Conservation (phyloP, 2,113 vertebrate species). For the Syngnathus floridae region DNA sequence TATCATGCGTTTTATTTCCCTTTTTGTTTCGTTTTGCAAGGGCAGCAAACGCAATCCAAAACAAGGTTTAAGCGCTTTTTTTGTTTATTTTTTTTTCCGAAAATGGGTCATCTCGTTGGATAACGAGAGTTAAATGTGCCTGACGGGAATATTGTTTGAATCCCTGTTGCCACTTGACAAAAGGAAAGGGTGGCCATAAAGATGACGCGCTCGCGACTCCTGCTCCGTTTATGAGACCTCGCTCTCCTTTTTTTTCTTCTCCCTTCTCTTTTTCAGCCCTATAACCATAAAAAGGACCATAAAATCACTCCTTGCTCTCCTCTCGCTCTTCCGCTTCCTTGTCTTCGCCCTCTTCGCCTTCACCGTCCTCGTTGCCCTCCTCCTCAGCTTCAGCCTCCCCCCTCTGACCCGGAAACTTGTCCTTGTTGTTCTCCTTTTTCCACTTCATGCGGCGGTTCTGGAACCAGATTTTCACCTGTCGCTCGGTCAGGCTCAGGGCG, state of each 20-base stretch:
- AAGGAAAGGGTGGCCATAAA: conserved; percentile 92
- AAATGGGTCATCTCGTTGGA: conserved; percentile 12
- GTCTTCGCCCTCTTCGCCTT: conserved; percentile 77
- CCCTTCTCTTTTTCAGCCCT: conserved; percentile 63
- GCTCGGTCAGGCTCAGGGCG: conserved; percentile 93
- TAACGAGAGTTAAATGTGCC: conserved; percentile 42
- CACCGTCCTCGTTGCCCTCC: conserved; percentile 87
- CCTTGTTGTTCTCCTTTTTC: conserved; percentile 99
- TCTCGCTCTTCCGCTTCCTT: conserved; percentile 97
- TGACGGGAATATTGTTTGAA: conserved; percentile 86
- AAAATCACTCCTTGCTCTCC: conserved; percentile 91
- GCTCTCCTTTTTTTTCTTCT: conserved; percentile 30
- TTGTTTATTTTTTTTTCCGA: not conserved
- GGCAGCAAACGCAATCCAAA: conserved; percentile 19
- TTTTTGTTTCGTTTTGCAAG: conserved; percentile 10
- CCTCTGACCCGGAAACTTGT: conserved; percentile 96
- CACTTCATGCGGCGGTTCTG: conserved; percentile 97
- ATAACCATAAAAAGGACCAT: conserved; percentile 78
- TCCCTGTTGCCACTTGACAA: conserved; percentile 82
- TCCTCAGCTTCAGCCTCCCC: conserved; percentile 83
- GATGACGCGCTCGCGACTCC: conserved; percentile 72
- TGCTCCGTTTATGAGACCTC: conserved; percentile 64
- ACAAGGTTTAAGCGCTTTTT: conserved; percentile 7
- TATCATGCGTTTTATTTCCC: conserved; percentile 56
- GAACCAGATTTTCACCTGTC: conserved; percentile 99